A percentile compares a stretch with the other conserved stretches of the same genome.
Conservation (phyloP, 2,113 vertebrate genomes). For the Equus przewalskii region DNA sequence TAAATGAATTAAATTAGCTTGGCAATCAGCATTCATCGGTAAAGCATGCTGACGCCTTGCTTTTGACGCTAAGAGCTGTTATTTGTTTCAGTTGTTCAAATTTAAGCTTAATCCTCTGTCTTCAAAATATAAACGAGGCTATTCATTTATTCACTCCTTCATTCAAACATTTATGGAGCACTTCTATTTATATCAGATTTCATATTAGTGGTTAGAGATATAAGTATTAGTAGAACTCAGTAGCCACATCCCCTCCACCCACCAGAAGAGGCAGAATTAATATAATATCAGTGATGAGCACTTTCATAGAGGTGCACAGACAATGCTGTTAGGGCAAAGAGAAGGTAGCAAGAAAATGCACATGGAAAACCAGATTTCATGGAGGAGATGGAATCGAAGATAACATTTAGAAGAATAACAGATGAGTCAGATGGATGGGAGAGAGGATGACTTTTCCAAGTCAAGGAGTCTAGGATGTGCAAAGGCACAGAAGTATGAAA, state of each 20-base stretch:
- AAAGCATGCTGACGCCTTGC: background rate
- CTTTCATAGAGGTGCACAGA: background rate
- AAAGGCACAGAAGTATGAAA: background rate
- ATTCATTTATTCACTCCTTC: background rate
- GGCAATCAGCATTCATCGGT: background rate
- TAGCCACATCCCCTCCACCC: too few relatives aligned
- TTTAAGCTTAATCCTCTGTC: background rate
- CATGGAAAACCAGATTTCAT: background rate
- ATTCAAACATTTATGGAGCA: background rate
- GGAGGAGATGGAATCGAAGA: background rate
- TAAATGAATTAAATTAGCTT: background rate
- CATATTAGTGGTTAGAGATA: background rate
- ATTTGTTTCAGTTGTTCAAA: background rate
- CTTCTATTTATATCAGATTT: background rate
- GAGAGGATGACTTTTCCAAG: background rate
- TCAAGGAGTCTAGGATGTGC: background rate
- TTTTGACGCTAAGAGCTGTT: background rate
- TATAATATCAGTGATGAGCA: accelerated
- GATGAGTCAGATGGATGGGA: too few relatives aligned
- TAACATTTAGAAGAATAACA: background rate
- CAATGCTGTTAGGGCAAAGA: accelerated
- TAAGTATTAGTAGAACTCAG: background rate
- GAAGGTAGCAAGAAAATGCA: background rate
- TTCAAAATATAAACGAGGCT: background rate
- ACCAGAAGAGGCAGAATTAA: background rate